These are phyloP conservation scores for Pandemis corylana DNA, from an alignment of 2,888 invertebrate genomes.

Conservation along the genomic window DNA sequence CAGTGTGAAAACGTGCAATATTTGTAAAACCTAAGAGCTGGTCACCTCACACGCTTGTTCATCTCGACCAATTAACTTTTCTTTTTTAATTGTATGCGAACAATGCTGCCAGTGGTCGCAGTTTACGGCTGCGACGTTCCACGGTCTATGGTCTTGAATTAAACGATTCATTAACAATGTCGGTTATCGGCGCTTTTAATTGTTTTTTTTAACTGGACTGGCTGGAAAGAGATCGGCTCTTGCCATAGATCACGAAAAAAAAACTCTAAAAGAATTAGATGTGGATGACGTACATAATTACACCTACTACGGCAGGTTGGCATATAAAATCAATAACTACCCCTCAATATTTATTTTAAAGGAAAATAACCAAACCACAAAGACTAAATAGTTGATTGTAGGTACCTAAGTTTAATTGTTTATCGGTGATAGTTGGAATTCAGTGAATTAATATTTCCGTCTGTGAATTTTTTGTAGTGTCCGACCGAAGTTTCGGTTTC, in stretches of 20 bases:
- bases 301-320: too few species aligned
- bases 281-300: not conserved
- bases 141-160: constrained; percentile 49
- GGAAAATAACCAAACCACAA: too few species aligned
- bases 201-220: constrained; percentile 7
- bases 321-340: too few species aligned
- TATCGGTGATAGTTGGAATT: not conserved
- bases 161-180: constrained; percentile 50
- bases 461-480: too few species aligned
- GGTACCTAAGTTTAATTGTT: not conserved
- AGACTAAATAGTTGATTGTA: too few species aligned
- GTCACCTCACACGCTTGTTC: constrained; percentile 45
- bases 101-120: constrained; percentile 45
- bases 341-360: too few species aligned
- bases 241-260: constrained; percentile 1
- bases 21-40: constrained; percentile 5
- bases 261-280: not conserved
- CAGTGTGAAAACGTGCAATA: not conserved
- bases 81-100: constrained; percentile 46
- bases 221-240: not conserved
- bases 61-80: constrained; percentile 44
- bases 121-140: constrained; percentile 39
- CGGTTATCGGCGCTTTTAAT: constrained; percentile 38
- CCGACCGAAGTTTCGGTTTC: too few species aligned
- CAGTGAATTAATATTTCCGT: too few species aligned